A percentile compares a stretch with the other conserved stretches of the same genome.
Evolutionary conservation across 2,888 invertebrate species (phyloP).

Genomic region (Stenchaetothrips biformis): DNA sequence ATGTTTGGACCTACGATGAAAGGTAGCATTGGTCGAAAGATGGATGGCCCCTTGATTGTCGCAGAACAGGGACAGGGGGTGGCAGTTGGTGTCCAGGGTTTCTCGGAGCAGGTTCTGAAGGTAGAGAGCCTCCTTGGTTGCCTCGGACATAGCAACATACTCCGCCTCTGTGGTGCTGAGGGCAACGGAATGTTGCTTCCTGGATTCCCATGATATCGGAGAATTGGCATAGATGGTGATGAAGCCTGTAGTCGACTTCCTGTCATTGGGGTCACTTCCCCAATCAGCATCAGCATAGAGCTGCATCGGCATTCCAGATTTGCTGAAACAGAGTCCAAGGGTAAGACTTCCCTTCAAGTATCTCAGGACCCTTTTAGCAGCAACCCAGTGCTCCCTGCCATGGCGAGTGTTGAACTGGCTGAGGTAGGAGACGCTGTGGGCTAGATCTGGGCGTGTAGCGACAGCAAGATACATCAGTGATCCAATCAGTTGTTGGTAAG

Average conservation of each 20-base stretch:
- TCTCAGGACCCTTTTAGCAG: constrained; percentile 34
- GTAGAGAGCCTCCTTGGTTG: not conserved
- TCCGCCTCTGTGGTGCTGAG: constrained; percentile 25
- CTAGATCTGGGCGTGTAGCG: constrained; percentile 36
- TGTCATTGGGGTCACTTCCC: constrained; percentile 31
- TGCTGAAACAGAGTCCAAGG: constrained; percentile 31
- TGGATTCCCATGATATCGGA: not conserved
- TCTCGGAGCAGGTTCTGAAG: not conserved
- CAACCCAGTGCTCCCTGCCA: constrained; percentile 34
- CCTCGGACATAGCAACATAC: not conserved
- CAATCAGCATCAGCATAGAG: constrained; percentile 35
- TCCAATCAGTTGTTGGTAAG: constrained; percentile 35
- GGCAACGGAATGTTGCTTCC: constrained; percentile 26
- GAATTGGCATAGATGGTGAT: constrained; percentile 11
- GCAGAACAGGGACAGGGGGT: not conserved
- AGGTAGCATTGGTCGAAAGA: not conserved
- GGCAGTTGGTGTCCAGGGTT: not conserved
- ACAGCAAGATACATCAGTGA: constrained; percentile 34
- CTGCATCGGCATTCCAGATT: not conserved
- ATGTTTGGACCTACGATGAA: not conserved
- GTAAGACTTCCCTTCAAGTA: constrained; percentile 34
- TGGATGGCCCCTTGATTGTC: not conserved
- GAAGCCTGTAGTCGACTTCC: constrained; percentile 34
- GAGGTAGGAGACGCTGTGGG: constrained; percentile 32
- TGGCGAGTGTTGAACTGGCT: constrained; percentile 33